Percentiles rank a stretch among this genome's conserved stretches.
phyloP scores from a whole-genome alignment of 37 sponge, comb jelly and placozoan genomes.

The Halichondria panicea region DNA sequence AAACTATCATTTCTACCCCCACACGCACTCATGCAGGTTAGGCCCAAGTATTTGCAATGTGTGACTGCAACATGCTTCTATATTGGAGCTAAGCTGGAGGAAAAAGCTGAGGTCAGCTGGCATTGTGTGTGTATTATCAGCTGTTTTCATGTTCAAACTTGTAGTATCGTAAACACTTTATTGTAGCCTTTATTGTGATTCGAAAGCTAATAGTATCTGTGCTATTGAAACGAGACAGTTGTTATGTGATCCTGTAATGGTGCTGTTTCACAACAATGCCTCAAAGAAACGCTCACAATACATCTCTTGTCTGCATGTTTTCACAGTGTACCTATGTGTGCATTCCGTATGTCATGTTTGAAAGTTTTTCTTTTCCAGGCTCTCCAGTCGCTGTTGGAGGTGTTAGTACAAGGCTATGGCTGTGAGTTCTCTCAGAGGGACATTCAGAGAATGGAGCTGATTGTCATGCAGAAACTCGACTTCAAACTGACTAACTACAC shows the following conservation, averaged over 20 bases:
- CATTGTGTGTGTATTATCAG: too few relatives aligned
- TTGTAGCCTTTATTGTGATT: too few relatives aligned
- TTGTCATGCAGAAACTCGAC: constrained; percentile 69
- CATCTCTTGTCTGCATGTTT: neutral
- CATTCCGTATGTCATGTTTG: neutral
- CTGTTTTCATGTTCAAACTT: too few relatives aligned
- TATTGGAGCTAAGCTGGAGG: constrained; percentile 67
- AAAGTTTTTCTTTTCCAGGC: constrained; percentile 7
- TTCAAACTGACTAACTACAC: constrained; percentile 43
- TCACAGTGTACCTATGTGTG: too few relatives aligned
- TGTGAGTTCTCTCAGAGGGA: constrained; percentile 44
- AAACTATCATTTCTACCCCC: too few relatives aligned
- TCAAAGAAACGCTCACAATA: neutral
- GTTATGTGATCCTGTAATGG: too few relatives aligned
- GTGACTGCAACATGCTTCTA: constrained; percentile 70
- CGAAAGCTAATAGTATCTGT: too few relatives aligned
- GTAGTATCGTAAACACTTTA: too few relatives aligned
- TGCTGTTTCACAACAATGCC: neutral
- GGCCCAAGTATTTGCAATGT: constrained; percentile 47
- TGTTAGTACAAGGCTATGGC: constrained; percentile 28
- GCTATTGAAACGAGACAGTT: too few relatives aligned
- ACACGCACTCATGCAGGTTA: too few relatives aligned
- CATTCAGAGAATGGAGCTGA: constrained; percentile 63
- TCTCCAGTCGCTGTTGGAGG: constrained; percentile 23
- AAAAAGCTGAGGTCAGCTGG: constrained; percentile 43